Percentiles rank a stretch among this genome's conserved stretches.
Conservation (phyloP, 2,797 vertebrate genomes). For the Mus caroli region DNA sequence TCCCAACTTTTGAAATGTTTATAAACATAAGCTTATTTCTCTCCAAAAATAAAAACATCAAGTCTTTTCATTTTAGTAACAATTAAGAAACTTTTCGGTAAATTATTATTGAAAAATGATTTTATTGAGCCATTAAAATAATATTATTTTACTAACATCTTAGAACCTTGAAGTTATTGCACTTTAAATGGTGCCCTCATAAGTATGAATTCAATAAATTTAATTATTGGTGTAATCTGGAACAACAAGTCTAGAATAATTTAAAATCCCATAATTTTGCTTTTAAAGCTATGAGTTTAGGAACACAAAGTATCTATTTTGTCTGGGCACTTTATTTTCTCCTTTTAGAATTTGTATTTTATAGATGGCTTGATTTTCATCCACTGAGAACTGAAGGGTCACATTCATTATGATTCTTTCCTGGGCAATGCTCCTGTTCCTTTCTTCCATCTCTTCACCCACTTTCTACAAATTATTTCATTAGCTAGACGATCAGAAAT, state of each 20-base stretch:
- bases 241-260: conserved; percentile 51
- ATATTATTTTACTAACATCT: conserved; percentile 43
- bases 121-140: conserved; percentile 32
- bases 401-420: not conserved
- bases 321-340: not conserved
- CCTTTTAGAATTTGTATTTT: conserved; percentile 32
- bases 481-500: conserved; percentile 29
- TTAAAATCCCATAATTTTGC: conserved; percentile 55
- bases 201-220: conserved; percentile 41
- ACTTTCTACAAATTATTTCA: conserved; percentile 40
- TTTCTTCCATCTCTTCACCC: not conserved
- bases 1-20: conserved; percentile 80
- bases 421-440: conserved; percentile 18
- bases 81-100: conserved; percentile 61
- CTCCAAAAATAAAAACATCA: conserved; percentile 70
- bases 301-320: conserved; percentile 50
- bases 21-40: conserved; percentile 74
- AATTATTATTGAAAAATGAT: conserved; percentile 69
- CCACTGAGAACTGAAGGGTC: not conserved
- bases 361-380: conserved; percentile 12
- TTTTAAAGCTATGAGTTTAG: conserved; percentile 37
- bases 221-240: conserved; percentile 41
- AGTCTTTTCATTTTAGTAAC: conserved; percentile 67
- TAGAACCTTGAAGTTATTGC: conserved; percentile 39
- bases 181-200: not conserved